Base-by-base conservation (phyloP, 2,888 invertebrate species). In the Pseudoips prasinana region DNA sequence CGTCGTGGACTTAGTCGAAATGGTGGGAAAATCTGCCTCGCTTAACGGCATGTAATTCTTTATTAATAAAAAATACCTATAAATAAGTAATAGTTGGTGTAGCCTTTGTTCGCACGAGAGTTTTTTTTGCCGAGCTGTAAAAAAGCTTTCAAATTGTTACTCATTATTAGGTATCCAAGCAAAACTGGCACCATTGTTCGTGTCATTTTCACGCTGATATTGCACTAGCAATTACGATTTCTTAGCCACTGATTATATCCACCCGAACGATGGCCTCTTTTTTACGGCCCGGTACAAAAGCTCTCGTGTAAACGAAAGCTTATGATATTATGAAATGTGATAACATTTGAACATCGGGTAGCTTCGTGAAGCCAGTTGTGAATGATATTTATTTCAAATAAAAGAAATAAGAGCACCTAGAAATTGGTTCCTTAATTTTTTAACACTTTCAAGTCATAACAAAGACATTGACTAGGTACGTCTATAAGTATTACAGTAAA, bases 1-100 rank as follows among this genome's bases (percentile, higher is more conserved):
- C 81, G 57, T 58, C 52, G 36, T 58, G 70, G 72, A 79, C 78
- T 73, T 78, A 82, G 72, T 79, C 74, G 71, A 72, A 62, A 63
- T 80, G 86, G 87, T 87, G 87, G 87, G 86, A 75, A 75, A 67
- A 60, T 64, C 77, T 82, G 87, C 85, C 85, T 74, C 83, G 65
- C 73, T 77, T 58, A 36, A 56, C 73, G 85, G 83, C 86, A 81
- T 51, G 66, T 78, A 81, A 58, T 87, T 79, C 75, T 75, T 73
- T 79, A 58, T 58, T 54, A 71, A 67, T 63, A 64, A 69, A 64
- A 65, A 64, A 68, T 59, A 72, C 60, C 62, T 69, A 71, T 39
- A 66, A 57, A 60, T 56, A 56, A 60, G 55, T 20, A 14, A 14
- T 20, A n/a, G 20, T 20, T n/a, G 20, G 20, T 20, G 3, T 5